Evolutionary conservation across 2,797 vertebrate genomes (phyloP).

Genomic region (Clamator glandarius): DNA sequence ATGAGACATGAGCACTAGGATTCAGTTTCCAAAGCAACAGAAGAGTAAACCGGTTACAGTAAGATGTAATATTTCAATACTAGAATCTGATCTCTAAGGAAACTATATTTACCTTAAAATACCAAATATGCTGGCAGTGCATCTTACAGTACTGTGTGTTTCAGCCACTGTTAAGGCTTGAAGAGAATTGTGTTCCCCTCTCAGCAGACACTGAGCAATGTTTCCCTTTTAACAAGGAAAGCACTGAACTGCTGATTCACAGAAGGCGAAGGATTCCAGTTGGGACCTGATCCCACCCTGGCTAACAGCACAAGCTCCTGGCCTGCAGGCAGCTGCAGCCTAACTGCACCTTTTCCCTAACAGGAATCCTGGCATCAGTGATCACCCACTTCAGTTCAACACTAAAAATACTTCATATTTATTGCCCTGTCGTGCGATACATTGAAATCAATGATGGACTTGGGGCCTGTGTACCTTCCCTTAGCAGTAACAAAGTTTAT

Average conservation of each 20-base stretch:
- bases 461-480: background rate
- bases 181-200: slow-evolving; percentile 31
- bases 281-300: background rate
- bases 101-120: slow-evolving; percentile 36
- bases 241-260: background rate
- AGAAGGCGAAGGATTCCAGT: background rate
- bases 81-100: slow-evolving; percentile 56
- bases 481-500: background rate
- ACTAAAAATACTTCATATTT: background rate
- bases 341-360: background rate
- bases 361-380: background rate
- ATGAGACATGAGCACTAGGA: background rate
- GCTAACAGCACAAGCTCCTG: background rate
- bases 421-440: background rate
- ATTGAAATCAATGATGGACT: background rate
- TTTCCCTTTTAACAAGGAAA: slow-evolving; percentile 26
- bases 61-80: slow-evolving; percentile 31
- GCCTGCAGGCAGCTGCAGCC: slow-evolving; percentile 45
- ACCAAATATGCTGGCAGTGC: slow-evolving; percentile 70
- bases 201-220: background rate
- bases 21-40: slow-evolving; percentile 6
- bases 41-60: slow-evolving; percentile 35
- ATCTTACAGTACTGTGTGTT: slow-evolving; percentile 64
- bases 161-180: slow-evolving; percentile 70
- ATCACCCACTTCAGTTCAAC: background rate